Base-by-base conservation (phyloP, 2,797 vertebrate genomes). In the Centropyge bicolor region DNA sequence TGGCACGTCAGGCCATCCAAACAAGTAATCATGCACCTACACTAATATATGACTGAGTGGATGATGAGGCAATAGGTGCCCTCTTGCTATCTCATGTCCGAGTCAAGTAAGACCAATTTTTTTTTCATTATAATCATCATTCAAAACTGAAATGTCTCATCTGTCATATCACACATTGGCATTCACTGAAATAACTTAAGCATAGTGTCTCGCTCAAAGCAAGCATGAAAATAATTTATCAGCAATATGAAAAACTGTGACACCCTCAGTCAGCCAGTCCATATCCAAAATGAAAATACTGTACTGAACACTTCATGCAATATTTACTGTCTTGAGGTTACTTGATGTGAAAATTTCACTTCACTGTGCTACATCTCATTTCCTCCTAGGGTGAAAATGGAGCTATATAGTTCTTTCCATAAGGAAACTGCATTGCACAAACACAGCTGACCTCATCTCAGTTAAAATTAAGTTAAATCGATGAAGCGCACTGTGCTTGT, bases 381-480 rank as follows among this genome's bases (percentile, higher is more conserved):
- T 40, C 45, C 14, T 41, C 17, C 19, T 1, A 9, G 70, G 17
- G 22, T 16, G 9, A 60, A 68, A 38, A 51, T 24, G 5, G 41
- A 45, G 51, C 54, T 19, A 4, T 17, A 17, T 2, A 24, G 38
- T 38, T 56, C 36, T 56, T 70, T 79, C 24, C 12, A 69, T 56
- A 6, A 70, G 60, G 10, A 70, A 64, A 68, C 10, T n/a, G 7
- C 49, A 16, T 22, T 69, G 61, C 70, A 65, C 20, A 70, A 74
- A 81, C 69, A 73, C 43, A 63, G 57, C 41, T 76, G 38, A 27
- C 71, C 41, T 81, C 70, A 60, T 79, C 63, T 69, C 35, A 65
- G 73, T 67, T 65, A 69, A 76, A 64, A 80, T 76, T 54, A 65
- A 62, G 57, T 62, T 59, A 75, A 85, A 85, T 81, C 79, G 78